A percentile compares a stretch with the other conserved stretches of the same genome.
These are phyloP conservation scores for Anthoscopus minutus DNA, from an alignment of 2,113 vertebrate species.

Conservation along the genomic window DNA sequence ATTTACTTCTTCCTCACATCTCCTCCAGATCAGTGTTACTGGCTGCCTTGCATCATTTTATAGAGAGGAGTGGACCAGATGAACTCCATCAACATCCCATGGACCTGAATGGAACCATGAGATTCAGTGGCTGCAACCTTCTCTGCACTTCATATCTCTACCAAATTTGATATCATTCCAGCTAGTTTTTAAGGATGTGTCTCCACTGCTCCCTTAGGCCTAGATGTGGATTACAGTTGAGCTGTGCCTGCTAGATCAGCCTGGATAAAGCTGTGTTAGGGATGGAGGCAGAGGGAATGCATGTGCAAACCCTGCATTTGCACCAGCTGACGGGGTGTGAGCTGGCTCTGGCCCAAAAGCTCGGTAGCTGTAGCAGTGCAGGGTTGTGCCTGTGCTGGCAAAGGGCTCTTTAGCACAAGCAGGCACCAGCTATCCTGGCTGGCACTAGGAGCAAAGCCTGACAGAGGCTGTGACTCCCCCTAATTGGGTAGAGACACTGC, in stretches of 20 bases:
- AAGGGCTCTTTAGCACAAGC: neutral
- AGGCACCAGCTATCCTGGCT: neutral
- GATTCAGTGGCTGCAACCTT: neutral
- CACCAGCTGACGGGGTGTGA: neutral
- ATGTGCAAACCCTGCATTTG: neutral
- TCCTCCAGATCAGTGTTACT: neutral
- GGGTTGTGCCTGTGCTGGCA: neutral
- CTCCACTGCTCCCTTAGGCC: neutral
- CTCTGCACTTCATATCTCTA: neutral
- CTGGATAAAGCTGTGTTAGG: neutral
- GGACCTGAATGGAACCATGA: neutral
- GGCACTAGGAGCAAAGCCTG: neutral
- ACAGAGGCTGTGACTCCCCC: neutral
- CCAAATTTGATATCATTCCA: neutral
- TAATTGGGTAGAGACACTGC: accelerated
- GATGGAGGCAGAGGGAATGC: neutral
- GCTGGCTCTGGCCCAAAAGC: neutral
- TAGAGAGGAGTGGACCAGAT: neutral
- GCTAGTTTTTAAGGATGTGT: neutral
- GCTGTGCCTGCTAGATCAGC: neutral
- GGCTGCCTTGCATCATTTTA: neutral
- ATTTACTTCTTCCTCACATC: neutral
- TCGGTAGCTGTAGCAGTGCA: too few relatives aligned
- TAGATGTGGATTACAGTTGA: neutral
- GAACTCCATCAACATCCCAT: neutral